Base-by-base conservation (phyloP, 2,888 invertebrate species). In the Heterodera filipjevi region DNA sequence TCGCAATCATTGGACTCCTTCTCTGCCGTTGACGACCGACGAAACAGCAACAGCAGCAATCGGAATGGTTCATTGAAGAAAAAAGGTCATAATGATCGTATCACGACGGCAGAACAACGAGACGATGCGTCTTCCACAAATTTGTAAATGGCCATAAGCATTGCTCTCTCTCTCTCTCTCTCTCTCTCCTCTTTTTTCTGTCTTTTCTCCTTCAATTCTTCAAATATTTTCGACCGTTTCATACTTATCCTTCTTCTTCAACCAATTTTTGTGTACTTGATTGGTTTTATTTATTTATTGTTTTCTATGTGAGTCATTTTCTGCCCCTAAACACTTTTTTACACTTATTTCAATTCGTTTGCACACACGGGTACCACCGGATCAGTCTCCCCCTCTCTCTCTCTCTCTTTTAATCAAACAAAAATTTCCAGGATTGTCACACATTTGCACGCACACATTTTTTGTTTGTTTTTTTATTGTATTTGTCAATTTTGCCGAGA, bases 1-100 rank as follows among this genome's bases (percentile, higher is more conserved):
- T 35, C 73, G 32, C 68, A 72, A 22, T 82, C 84, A 49, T 68
- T 79, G 64, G 46, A 30, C 27, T 32, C 44, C n/a, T 68, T 78
- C 46, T 33, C n/a, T 30, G 27, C 8, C 10, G 10, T 5, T 59
- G 59, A 59, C 10, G 19, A 53, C 53, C 53, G n/a, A n/a, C n/a
- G n/a, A n/a, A 53, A 22, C 53, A 53, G 53, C 53, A 22, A 22
- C 16, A 22, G 53, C 27, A 22, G 27, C n/a, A 8, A 22, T 3
- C 66, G 66, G 14, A 66, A 32, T n/a, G 33, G 66, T 14, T 32
- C 32, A 30, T 14, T 33, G 66, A 66, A 30, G 14, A 10, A 30
- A n/a, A n/a, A n/a, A n/a, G n/a, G n/a, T n/a, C n/a, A n/a, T n/a
- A n/a, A n/a, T n/a, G n/a, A n/a, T n/a, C n/a, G n/a, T n/a, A n/a